These are phyloP conservation scores for Diprion similis DNA, from an alignment of 1,140 invertebrate genomes.

Conservation along the genomic window DNA sequence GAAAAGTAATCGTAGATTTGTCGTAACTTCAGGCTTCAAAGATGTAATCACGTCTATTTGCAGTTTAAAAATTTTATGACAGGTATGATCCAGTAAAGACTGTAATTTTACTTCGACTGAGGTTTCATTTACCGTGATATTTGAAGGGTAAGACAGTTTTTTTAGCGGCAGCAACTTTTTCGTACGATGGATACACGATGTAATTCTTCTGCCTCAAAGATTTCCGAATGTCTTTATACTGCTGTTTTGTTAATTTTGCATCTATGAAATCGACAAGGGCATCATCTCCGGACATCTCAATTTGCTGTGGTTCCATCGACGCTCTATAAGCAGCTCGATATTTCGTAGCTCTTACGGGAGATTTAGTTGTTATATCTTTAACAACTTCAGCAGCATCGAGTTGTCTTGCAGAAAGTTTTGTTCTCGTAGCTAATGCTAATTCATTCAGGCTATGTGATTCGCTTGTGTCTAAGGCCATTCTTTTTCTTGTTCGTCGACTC, in stretches of 20 bases:
- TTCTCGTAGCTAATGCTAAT: conserved; percentile 18
- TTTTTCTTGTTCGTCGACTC: no score
- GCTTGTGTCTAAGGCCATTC: no score
- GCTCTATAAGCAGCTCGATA: conserved; percentile 17
- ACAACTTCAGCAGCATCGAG: conserved; percentile 11
- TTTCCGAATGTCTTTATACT: conserved; percentile 15
- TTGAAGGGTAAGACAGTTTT: conserved; percentile 19
- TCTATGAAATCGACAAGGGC: conserved; percentile 19
- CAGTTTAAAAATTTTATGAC: conserved; percentile 21
- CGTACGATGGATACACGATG: conserved; percentile 22
- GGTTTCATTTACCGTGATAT: conserved; percentile 24
- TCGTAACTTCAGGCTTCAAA: conserved; percentile 15
- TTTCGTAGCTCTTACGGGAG: conserved; percentile 15
- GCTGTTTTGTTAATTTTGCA: conserved; percentile 18
- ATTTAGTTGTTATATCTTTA: conserved; percentile 16
- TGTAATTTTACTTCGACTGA: conserved; percentile 31
- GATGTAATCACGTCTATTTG: conserved; percentile 27
- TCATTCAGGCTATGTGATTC: neutral
- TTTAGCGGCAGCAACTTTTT: conserved; percentile 27
- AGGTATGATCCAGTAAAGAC: conserved; percentile 29
- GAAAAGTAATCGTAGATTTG: conserved; percentile 25
- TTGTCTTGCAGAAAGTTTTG: neutral
- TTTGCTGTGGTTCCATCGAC: conserved; percentile 7
- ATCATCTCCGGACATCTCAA: conserved; percentile 18
- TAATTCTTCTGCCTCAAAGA: conserved; percentile 18